Percentiles rank a stretch among this genome's conserved stretches.
Evolutionary conservation across 2,797 vertebrate species (phyloP).

Genomic region (Brachyrhaphis roseni): DNA sequence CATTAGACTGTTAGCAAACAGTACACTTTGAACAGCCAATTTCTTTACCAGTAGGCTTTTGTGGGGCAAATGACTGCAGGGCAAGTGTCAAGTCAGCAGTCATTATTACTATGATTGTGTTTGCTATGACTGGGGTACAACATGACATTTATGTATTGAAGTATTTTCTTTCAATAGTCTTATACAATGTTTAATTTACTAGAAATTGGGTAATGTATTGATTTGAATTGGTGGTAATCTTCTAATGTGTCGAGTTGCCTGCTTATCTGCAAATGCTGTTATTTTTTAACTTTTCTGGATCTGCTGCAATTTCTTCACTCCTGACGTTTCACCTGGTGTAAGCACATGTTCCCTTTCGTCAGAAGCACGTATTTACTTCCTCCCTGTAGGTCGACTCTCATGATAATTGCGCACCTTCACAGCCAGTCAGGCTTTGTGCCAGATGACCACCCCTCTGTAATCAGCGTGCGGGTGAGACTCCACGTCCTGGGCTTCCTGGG

Average conservation of each 20-base stretch:
- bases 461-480: conserved; percentile 67
- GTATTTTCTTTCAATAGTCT: background rate
- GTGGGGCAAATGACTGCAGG: background rate
- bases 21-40: background rate
- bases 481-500: conserved; percentile 63
- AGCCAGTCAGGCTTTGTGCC: conserved; percentile 59
- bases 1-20: background rate
- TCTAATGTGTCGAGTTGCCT: background rate
- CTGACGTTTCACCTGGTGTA: conserved; percentile 39
- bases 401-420: conserved; percentile 65
- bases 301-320: conserved; percentile 41
- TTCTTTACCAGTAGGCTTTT: background rate
- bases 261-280: conserved; percentile 35
- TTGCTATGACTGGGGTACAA: too few relatives aligned
- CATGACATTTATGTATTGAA: background rate
- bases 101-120: background rate
- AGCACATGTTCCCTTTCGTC: conserved; percentile 42
- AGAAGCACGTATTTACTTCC: conserved; percentile 54
- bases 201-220: background rate
- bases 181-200: background rate
- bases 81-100: background rate
- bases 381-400: conserved; percentile 38
- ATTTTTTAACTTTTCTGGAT: conserved; percentile 33
- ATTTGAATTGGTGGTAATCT: background rate
- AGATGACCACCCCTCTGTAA: conserved; percentile 58